These are phyloP conservation scores for Emys orbicularis DNA, from an alignment of 2,797 vertebrate genomes.

Conservation along the genomic window DNA sequence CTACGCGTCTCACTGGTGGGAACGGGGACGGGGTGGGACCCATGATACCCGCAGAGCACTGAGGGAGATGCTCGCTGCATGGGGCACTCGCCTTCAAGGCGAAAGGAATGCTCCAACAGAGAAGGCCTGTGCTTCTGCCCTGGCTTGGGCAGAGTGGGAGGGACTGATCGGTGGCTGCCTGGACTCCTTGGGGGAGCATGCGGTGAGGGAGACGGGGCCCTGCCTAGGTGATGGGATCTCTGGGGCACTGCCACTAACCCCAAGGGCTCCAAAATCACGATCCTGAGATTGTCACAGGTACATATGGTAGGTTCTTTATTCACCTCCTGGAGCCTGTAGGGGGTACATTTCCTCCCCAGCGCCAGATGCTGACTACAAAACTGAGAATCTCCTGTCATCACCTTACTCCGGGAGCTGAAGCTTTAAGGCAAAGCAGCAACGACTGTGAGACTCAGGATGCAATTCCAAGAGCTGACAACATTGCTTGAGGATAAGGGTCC, in stretches of 20 bases:
- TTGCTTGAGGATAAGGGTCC: not conserved
- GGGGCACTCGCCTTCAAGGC: too few relatives aligned
- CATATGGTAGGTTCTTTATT: not conserved
- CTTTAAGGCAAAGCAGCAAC: not conserved
- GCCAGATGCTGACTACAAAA: not conserved
- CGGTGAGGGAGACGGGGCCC: too few relatives aligned
- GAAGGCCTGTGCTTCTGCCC: too few relatives aligned
- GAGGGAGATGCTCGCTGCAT: not conserved
- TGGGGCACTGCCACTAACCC: not conserved
- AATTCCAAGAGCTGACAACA: not conserved
- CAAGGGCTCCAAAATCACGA: not conserved
- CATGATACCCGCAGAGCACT: too few relatives aligned
- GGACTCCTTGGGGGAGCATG: too few relatives aligned
- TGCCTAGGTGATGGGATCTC: not conserved
- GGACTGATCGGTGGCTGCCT: too few relatives aligned
- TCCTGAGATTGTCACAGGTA: not conserved
- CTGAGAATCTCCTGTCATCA: not conserved
- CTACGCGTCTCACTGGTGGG: not conserved
- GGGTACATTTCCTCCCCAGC: not conserved
- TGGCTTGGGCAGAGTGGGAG: too few relatives aligned
- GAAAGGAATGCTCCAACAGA: too few relatives aligned
- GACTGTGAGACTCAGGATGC: not conserved
- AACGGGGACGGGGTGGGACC: not conserved
- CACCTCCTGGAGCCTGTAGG: not conserved
- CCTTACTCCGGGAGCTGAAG: not conserved